Base-by-base conservation (phyloP, 2,888 invertebrate species). In the Timema cristinae region DNA sequence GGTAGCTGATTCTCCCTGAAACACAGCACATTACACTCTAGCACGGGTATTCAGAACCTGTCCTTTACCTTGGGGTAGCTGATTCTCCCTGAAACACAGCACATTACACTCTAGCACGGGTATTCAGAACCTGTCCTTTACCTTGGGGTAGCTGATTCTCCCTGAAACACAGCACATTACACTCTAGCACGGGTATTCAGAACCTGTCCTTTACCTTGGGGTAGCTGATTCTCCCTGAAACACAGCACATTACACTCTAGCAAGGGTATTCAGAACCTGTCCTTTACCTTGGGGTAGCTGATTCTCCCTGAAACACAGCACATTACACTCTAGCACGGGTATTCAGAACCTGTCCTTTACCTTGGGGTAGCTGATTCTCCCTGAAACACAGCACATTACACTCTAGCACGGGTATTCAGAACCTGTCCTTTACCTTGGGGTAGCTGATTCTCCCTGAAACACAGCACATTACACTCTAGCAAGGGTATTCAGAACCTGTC, bases 391-490 rank as follows among this genome's bases (percentile, higher is more conserved):
- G 66, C 16, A 54, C 49, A 49, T 13, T 7, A 9, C 5, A n/a
- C 49, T 47, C 47, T n/a, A n/a, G 11, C 54, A 2, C 54, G 32
- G 32, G 4, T 32, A 32, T 4, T 4, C n/a, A 94, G 84, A 63
- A 94, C 87, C 77, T 88, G 85, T n/a, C 90, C 90, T 75, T 85
- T 83, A 16, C 89, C 90, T 76, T 85, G 82, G 0, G 91, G 90
- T 69, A 91, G 81, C 77, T 85, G 84, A 56, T 82, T 82, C 10
- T 73, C 56, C 69, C 76, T 76, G 71, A 47, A 69, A 72, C 4
- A 73, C 7, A 50, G 66, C 16, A 54, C 49, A 49, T 13, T 7
- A 9, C 5, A n/a, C 49, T 47, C 47, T n/a, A n/a, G 11, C 54
- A 2, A 1, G 32, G 32, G 4, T 32, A 32, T 4, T 4, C n/a